Base-by-base conservation (phyloP, 2,797 vertebrate species). In the Anguilla marmorata region DNA sequence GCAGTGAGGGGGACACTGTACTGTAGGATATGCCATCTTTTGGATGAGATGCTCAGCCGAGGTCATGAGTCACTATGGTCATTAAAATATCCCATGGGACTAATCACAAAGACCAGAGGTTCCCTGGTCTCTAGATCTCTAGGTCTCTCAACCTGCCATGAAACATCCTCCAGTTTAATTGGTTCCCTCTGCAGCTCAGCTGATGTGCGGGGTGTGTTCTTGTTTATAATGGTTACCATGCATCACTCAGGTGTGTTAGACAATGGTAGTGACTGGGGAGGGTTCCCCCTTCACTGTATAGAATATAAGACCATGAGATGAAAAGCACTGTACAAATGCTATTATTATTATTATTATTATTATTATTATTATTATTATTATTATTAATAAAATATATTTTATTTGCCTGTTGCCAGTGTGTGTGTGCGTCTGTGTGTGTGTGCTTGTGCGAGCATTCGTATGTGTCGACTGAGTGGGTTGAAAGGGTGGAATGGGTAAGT, bases 381-480 rank as follows among this genome's bases (percentile, higher is more conserved):
- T 16, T 66, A 1, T 45, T 66, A 72, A 8, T 7, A 69, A 8
- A 69, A 27, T 27, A 69, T 69, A 8, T 69, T 69, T 27, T 66
- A 27, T 66, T 7, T 66, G 21, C 24, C 24, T 66, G 4, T 85
- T 58, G 4, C 69, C 7, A 84, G 86, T 24, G 3, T 56, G 27
- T 87, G 87, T 52, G 30, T 21, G 3, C 37, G 16, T 87, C 58
- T 52, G 79, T 82, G 19, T 82, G 76, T 21, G 86, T 48, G 16
- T 7, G 3, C 6, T 63, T 21, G 11, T 21, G 9, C 9, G 85
- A 19, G 79, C 9, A 3, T 14, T 4, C 27, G 2, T 21, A 11
- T 27, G 33, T 30, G 79, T 76, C 58, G 54, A 58, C 60, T 87
- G 83, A 86, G 89, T 76, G 85, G 89, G 85, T 84, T 84, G 45